Percentiles rank a stretch among this genome's conserved stretches.
Conservation (phyloP, 2,113 vertebrate species). For the Pica pica region DNA sequence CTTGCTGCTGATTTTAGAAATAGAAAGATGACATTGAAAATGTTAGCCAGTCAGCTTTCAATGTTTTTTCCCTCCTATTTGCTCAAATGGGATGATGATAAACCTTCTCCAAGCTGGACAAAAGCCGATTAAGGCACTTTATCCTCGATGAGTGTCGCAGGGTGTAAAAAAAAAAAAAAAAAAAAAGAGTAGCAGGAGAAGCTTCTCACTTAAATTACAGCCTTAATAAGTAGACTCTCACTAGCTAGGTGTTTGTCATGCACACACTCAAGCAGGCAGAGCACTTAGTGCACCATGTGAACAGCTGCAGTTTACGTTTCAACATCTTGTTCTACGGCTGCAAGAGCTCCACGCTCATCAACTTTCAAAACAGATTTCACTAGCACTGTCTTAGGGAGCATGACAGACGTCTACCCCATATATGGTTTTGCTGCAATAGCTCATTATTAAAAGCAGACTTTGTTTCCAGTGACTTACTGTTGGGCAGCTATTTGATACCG, state of each 20-base stretch:
- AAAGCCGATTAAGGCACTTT: neutral
- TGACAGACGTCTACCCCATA: neutral
- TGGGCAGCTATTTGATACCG: neutral
- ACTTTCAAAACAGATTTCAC: neutral
- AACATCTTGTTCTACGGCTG: neutral
- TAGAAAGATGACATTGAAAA: neutral
- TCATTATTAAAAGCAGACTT: neutral
- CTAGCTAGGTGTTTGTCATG: neutral
- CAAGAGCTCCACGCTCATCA: neutral
- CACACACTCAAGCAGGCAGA: neutral
- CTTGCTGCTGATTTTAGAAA: neutral
- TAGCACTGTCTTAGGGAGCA: neutral
- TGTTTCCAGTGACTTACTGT: neutral
- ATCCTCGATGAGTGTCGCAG: fast-evolving
- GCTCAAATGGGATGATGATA: neutral
- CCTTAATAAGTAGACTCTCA: neutral
- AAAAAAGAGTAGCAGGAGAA: neutral
- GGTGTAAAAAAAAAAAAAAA: neutral
- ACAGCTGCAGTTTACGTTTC: neutral
- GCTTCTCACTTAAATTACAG: neutral
- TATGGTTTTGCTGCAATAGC: neutral
- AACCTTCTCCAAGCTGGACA: neutral
- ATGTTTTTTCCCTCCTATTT: neutral
- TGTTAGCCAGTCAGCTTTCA: neutral
- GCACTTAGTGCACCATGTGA: fast-evolving